Conservation (phyloP, 2,797 vertebrate genomes). For the Gila robusta region DNA sequence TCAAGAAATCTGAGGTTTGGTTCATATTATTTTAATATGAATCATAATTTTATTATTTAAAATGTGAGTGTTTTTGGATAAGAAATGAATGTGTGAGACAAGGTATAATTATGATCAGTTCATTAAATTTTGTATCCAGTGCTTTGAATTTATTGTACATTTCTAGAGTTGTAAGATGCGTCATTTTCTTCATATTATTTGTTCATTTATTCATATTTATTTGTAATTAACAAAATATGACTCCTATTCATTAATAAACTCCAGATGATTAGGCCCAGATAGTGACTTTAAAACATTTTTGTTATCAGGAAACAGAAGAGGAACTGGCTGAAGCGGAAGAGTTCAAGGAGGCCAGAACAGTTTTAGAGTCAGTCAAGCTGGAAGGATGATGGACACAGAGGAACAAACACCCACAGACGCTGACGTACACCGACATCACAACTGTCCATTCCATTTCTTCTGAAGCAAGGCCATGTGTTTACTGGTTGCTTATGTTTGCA, state of each 20-base stretch:
- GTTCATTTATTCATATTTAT: background rate
- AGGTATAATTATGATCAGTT: background rate
- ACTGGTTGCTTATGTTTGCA: constrained; percentile 51
- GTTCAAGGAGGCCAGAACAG: constrained; percentile 87
- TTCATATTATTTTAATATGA: background rate
- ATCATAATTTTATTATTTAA: background rate
- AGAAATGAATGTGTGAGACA: background rate
- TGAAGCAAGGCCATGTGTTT: constrained; percentile 58
- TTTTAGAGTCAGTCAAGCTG: constrained; percentile 92
- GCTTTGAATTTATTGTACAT: background rate
- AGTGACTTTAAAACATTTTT: background rate
- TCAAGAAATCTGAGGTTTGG: background rate
- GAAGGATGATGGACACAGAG: constrained; percentile 81
- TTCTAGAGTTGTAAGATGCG: background rate
- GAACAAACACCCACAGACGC: constrained; percentile 25
- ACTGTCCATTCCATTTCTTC: constrained; percentile 82
- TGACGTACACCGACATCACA: constrained; percentile 55
- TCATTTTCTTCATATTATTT: background rate
- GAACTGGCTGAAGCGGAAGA: constrained; percentile 90
- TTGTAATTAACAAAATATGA: background rate
- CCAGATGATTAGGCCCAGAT: background rate
- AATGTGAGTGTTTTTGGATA: background rate
- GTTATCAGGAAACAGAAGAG: constrained; percentile 88
- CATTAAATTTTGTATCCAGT: background rate
- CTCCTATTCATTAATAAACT: background rate